These are phyloP conservation scores for Tricholauxania praeusta DNA, from an alignment of 2,888 invertebrate species.

Conservation along the genomic window DNA sequence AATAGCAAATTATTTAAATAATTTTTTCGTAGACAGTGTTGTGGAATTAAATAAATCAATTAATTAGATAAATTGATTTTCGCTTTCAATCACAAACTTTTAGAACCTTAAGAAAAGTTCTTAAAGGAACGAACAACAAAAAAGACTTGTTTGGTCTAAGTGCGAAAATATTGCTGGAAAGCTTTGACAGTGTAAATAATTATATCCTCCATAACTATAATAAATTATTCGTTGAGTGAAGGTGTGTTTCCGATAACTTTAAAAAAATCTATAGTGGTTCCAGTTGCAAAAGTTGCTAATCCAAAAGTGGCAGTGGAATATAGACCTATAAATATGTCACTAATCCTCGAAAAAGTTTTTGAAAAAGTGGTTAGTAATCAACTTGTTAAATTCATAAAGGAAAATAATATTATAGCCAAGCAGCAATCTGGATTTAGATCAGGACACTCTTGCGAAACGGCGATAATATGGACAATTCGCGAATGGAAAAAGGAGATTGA, in stretches of 20 bases:
- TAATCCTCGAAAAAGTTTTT: neutral
- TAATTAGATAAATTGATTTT: too few relatives aligned
- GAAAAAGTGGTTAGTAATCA: neutral
- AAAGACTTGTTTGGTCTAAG: too few relatives aligned
- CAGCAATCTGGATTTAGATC: too few relatives aligned
- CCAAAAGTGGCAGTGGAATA: neutral
- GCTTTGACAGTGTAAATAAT: too few relatives aligned
- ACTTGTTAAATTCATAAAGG: neutral
- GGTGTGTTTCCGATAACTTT: neutral
- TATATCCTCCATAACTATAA: neutral
- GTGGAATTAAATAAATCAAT: neutral
- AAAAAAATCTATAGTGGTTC: constrained; percentile 1
- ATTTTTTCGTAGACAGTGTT: neutral
- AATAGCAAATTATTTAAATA: too few relatives aligned
- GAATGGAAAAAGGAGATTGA: too few relatives aligned
- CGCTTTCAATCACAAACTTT: too few relatives aligned
- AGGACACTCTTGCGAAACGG: too few relatives aligned
- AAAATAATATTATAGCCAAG: neutral
- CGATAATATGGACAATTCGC: too few relatives aligned
- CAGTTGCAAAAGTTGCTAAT: neutral
- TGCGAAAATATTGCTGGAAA: too few relatives aligned
- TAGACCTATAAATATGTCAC: neutral
- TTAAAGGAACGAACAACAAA: too few relatives aligned
- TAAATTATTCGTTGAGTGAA: neutral
- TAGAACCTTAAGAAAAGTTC: too few relatives aligned